Evolutionary conservation across 2,113 vertebrate species (phyloP), one percentile per base, ranked within the genome.

Genomic region (Pelusios castaneus): DNA sequence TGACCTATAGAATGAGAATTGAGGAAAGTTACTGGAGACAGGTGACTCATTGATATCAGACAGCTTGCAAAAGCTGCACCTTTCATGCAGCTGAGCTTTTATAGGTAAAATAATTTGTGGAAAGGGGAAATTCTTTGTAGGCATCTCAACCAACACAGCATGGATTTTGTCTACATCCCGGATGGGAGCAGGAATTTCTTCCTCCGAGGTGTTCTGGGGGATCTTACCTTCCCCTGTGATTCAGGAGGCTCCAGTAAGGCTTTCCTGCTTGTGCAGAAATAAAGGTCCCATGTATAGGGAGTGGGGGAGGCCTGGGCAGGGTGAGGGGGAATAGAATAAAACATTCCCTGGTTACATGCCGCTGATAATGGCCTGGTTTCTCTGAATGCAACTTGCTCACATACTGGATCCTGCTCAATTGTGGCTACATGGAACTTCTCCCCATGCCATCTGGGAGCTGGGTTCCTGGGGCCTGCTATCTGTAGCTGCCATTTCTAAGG

Each of bases 271-370:
- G 17, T 8, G 43, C 2, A 82, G 34, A 3, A 54, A 45, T 21
- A 91, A 85, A 1, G 16, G 81, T 29, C 84, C 55, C 75, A 43
- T 3, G 9, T 21, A 49, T 70, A 14, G 27, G 54, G 89, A 47
- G 45, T 21, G 75, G 0, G 1, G 14, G 19, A 85, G 55, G 88
- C 1, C 58, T 11, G 25, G n/a, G n/a, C n/a, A n/a, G n/a, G 22
- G 67, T 2, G 24, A 41, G n/a, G 56, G 49, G 31, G 5, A 1
- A 8, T 0, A 19, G 21, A 24, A 10, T 1, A 55, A 51, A 49
- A 9, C 10, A 56, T 6, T 91, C 38, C 38, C 8, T 10, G n/a
- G 12, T 84, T 92, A 60, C 45, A 29, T 8, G 14, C 89, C 31
- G n/a, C 16, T 34, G 6, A 13, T 25, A 77, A 41, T 55, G 5